Percentiles rank a stretch among this genome's conserved stretches.
Conservation (phyloP, 2,797 vertebrate species). For the Enteromius thamalakanensis region DNA sequence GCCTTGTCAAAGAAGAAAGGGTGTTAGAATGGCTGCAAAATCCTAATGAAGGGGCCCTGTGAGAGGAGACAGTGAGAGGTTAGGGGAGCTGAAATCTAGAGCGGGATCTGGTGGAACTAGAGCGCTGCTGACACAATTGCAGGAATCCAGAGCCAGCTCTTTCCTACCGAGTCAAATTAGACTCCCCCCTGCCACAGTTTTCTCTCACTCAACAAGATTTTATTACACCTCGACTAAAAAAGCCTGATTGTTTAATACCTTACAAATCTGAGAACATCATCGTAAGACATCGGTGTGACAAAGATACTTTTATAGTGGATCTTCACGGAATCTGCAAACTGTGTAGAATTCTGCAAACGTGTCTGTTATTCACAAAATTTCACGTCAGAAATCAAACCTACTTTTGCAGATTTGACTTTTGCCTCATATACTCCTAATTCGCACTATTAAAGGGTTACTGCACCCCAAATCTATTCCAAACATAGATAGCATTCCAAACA, state of each 20-base stretch:
- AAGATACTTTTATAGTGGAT: not conserved
- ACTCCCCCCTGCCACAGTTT: not conserved
- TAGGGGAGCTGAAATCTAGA: constrained; percentile 43
- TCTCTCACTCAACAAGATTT: constrained; percentile 22
- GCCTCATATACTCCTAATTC: too few species aligned
- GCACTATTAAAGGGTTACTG: too few species aligned
- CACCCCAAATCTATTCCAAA: too few species aligned
- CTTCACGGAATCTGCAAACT: not conserved
- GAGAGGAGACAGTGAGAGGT: constrained; percentile 49
- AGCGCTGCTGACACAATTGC: constrained; percentile 35
- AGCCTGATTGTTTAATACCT: not conserved
- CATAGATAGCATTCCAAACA: too few species aligned
- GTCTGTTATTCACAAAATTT: not conserved
- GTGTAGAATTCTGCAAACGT: not conserved
- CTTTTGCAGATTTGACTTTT: not conserved
- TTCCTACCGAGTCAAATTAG: constrained; percentile 15
- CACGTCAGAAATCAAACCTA: not conserved
- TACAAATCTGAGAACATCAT: constrained; percentile 16
- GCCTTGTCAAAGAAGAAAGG: constrained; percentile 60
- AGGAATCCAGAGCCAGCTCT: constrained; percentile 13
- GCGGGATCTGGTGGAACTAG: constrained; percentile 32
- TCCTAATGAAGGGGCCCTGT: constrained; percentile 60
- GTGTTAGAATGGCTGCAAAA: constrained; percentile 62
- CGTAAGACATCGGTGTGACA: not conserved
- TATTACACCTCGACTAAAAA: not conserved